A percentile compares a stretch with the other conserved stretches of the same genome.
phyloP scores from a whole-genome alignment of 2,888 invertebrate genomes.

The Tolmerus cingulatus region DNA sequence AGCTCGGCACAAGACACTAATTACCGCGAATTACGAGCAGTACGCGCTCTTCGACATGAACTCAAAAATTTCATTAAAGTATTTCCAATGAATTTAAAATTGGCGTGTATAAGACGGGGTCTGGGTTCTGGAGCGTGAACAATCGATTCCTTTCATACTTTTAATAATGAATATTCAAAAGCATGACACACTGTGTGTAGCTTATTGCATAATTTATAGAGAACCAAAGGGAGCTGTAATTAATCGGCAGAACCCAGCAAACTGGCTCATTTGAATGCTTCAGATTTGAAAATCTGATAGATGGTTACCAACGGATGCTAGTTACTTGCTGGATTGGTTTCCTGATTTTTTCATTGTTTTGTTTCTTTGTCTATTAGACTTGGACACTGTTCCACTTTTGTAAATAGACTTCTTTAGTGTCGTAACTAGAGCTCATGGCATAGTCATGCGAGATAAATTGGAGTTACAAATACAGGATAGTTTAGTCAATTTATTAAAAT shows the following conservation, averaged over 20 bases:
- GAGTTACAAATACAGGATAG: not conserved
- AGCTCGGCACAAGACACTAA: not conserved
- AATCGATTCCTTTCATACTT: slow-evolving; percentile 16
- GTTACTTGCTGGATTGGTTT: not conserved
- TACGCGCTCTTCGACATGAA: not conserved
- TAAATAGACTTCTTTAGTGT: not conserved
- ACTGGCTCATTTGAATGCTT: not conserved
- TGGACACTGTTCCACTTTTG: not conserved
- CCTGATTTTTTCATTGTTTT: not conserved
- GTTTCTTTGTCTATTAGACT: not conserved
- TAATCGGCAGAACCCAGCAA: not conserved
- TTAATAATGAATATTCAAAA: slow-evolving; percentile 17
- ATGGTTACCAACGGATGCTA: not conserved
- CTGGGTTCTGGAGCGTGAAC: not conserved
- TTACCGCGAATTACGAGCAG: not conserved
- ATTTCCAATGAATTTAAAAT: slow-evolving; percentile 4
- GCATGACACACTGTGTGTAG: not conserved
- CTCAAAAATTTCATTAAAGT: slow-evolving; percentile 12
- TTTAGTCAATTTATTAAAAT: no score
- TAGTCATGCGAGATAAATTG: not conserved
- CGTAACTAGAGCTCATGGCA: not conserved
- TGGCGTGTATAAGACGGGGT: not conserved
- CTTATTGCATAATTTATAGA: slow-evolving; percentile 17
- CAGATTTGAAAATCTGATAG: not conserved
- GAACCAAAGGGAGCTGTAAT: not conserved